These are phyloP conservation scores for Cladopsammia gracilis DNA, from an alignment of 64 coral and sea anemone species.

Conservation along the genomic window DNA sequence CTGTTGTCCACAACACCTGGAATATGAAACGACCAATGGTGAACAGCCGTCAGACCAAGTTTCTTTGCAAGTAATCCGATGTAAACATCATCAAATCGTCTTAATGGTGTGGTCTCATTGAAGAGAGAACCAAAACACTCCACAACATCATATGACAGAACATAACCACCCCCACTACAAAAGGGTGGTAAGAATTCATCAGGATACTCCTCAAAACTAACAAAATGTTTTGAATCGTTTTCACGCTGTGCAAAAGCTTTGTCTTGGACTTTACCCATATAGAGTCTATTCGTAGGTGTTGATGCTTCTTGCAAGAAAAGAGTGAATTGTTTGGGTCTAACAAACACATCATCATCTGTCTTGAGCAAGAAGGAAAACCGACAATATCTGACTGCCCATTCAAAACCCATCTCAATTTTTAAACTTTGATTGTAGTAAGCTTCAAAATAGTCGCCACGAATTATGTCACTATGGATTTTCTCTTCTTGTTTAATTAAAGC, in stretches of 20 bases:
- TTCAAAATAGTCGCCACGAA: constrained; percentile 53
- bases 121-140: background rate
- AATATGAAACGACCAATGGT: constrained; percentile 24
- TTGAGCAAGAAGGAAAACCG: constrained; percentile 66
- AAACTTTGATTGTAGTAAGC: constrained; percentile 36
- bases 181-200: constrained; percentile 19
- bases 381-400: constrained; percentile 74
- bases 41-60: background rate
- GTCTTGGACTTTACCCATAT: constrained; percentile 51
- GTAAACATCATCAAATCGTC: constrained; percentile 69
- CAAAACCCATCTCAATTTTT: constrained; percentile 61
- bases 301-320: background rate
- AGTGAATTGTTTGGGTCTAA: constrained; percentile 44
- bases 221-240: background rate
- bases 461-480: constrained; percentile 52
- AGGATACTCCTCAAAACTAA: constrained; percentile 11
- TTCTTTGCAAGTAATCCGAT: constrained; percentile 54
- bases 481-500: constrained; percentile 7
- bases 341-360: constrained; percentile 62
- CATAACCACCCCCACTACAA: constrained; percentile 65
- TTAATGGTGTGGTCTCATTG: constrained; percentile 38
- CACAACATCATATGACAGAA: constrained; percentile 64
- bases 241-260: constrained; percentile 2
- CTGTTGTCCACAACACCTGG: background rate
- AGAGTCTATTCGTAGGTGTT: constrained; percentile 15